Conservation (phyloP, 2,113 vertebrate species). For the Morone chrysops region DNA sequence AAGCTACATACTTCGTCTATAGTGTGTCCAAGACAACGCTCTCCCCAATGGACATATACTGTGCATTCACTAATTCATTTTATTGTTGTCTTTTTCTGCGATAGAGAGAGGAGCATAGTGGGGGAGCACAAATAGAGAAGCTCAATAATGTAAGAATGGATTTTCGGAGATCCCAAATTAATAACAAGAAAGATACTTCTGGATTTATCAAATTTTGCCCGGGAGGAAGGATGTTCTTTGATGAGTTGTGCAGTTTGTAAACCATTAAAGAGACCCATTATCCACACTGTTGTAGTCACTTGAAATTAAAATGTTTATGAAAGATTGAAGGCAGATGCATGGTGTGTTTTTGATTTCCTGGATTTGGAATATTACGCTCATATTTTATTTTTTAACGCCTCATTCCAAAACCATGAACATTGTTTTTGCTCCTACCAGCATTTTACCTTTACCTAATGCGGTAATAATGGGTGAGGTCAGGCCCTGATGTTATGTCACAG, state of each 20-base stretch:
- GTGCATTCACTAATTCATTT: slow-evolving; percentile 41
- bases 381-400: neutral
- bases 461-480: neutral
- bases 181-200: slow-evolving; percentile 33
- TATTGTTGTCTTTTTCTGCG: slow-evolving; percentile 24
- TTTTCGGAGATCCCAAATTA: slow-evolving; percentile 46
- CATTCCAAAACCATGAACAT: neutral
- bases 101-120: neutral
- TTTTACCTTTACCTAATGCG: neutral
- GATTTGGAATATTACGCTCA: neutral
- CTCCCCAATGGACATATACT: slow-evolving; percentile 47
- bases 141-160: slow-evolving; percentile 44
- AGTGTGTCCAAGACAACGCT: slow-evolving; percentile 72
- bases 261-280: slow-evolving; percentile 38
- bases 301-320: slow-evolving; percentile 30
- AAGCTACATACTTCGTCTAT: slow-evolving; percentile 68
- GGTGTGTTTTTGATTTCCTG: neutral
- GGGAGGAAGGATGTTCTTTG: slow-evolving; percentile 21
- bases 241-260: slow-evolving; percentile 33
- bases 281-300: neutral
- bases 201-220: slow-evolving; percentile 41
- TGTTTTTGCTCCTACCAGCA: neutral
- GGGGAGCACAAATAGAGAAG: slow-evolving; percentile 4
- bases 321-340: neutral
- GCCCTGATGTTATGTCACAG: neutral